Percentiles rank a stretch among this genome's conserved stretches.
phyloP scores from a whole-genome alignment of 2,113 vertebrate genomes.

The Podiceps cristatus region DNA sequence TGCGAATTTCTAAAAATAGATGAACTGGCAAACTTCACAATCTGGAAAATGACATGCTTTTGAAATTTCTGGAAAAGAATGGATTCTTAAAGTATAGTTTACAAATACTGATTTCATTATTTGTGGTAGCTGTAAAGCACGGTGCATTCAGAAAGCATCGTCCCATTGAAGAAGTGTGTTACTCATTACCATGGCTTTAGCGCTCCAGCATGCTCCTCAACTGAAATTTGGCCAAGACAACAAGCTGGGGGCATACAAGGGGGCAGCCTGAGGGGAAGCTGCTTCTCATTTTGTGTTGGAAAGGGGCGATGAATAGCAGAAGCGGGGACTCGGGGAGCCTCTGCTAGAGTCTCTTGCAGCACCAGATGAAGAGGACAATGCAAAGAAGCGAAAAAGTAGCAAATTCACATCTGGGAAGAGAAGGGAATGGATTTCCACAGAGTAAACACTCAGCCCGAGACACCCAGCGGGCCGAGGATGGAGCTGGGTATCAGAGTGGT shows the following conservation, averaged over 20 bases:
- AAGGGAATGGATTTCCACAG: not conserved
- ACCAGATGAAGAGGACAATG: not conserved
- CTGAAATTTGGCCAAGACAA: slow-evolving; percentile 25
- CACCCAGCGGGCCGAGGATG: not conserved
- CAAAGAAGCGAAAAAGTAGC: not conserved
- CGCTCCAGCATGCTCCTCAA: slow-evolving; percentile 42
- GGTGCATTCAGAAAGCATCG: slow-evolving; percentile 11
- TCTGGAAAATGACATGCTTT: slow-evolving; percentile 59
- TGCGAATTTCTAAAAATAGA: slow-evolving; percentile 69
- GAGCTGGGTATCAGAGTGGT: not conserved
- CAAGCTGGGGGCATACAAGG: not conserved
- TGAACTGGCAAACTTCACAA: slow-evolving; percentile 42
- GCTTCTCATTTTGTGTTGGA: not conserved
- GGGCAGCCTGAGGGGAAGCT: slow-evolving; percentile 13
- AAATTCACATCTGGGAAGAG: not conserved
- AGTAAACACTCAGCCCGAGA: not conserved
- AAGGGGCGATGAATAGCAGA: not conserved
- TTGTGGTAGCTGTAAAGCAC: slow-evolving; percentile 58
- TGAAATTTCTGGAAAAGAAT: slow-evolving; percentile 58
- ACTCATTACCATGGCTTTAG: slow-evolving; percentile 40
- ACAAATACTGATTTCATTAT: slow-evolving; percentile 67
- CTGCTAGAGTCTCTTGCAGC: not conserved
- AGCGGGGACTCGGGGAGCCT: not conserved
- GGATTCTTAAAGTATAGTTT: slow-evolving; percentile 60
- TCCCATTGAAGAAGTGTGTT: slow-evolving; percentile 59